A percentile compares a stretch with the other conserved stretches of the same genome.
Conservation (phyloP, 2,113 vertebrate species). For the Potamarius usumacintae region DNA sequence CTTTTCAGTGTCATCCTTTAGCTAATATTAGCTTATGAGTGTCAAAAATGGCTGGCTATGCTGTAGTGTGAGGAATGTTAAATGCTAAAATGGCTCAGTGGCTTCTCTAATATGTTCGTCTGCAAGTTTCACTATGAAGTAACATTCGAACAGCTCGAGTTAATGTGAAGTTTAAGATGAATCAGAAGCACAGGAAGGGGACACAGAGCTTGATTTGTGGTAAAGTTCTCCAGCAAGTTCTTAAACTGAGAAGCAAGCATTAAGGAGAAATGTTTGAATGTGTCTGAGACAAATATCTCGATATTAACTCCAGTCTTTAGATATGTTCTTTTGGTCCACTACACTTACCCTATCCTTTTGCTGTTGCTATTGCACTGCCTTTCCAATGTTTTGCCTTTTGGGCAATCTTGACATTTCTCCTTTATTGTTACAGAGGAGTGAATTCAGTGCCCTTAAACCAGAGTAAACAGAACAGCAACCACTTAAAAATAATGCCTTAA, state of each 20-base stretch:
- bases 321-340: neutral
- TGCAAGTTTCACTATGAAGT: slow-evolving; percentile 1
- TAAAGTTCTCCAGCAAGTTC: no score
- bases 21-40: slow-evolving; percentile 41
- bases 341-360: neutral
- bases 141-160: slow-evolving; percentile 37
- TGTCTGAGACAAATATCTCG: neutral
- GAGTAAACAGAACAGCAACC: neutral
- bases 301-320: slow-evolving; percentile 1
- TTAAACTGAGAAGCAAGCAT: no score
- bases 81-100: slow-evolving; percentile 31
- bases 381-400: slow-evolving; percentile 55
- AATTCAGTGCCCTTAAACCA: slow-evolving; percentile 14
- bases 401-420: slow-evolving; percentile 64
- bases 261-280: neutral
- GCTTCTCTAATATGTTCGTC: slow-evolving; percentile 26
- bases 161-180: slow-evolving; percentile 28
- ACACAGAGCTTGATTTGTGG: neutral
- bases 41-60: slow-evolving; percentile 38
- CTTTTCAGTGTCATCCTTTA: slow-evolving; percentile 22
- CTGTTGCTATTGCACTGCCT: neutral
- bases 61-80: slow-evolving; percentile 45
- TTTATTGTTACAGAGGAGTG: slow-evolving; percentile 59
- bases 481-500: neutral
- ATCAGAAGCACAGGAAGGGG: neutral